Conservation (phyloP, 2,888 invertebrate species). For the Aphodius granarius region DNA sequence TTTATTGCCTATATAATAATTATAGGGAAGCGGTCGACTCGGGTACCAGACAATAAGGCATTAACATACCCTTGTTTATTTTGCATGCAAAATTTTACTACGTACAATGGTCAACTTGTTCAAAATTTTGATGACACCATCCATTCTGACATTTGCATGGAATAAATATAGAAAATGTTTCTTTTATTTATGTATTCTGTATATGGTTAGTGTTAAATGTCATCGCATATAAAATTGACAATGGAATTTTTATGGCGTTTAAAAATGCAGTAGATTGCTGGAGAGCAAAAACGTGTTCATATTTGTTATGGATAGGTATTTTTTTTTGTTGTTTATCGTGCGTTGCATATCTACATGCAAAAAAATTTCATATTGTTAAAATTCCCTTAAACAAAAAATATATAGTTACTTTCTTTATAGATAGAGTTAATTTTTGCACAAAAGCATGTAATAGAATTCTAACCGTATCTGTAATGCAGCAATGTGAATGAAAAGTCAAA, state of each 20-base stretch:
- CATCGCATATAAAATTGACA: neutral
- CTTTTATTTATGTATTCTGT: neutral
- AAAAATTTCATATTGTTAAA: no score
- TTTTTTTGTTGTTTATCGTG: no score
- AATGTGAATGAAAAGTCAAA: no score
- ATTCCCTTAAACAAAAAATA: no score
- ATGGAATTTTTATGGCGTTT: neutral
- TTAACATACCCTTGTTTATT: conserved; percentile 18
- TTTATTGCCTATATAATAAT: conserved; percentile 51
- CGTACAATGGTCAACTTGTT: neutral
- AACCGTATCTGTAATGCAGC: no score
- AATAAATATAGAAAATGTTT: neutral
- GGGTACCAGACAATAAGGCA: conserved; percentile 29
- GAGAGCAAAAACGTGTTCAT: neutral
- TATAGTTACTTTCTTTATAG: no score
- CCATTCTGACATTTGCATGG: neutral
- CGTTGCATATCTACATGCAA: neutral
- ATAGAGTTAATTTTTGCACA: no score
- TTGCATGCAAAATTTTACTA: neutral
- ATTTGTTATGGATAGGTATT: no score
- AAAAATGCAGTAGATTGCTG: neutral
- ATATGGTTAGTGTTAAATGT: neutral
- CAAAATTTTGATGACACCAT: neutral
- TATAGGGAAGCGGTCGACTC: conserved; percentile 41
- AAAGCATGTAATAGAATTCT: no score